A percentile compares a stretch with the other conserved stretches of the same genome.
Evolutionary conservation across 2,797 vertebrate species (phyloP).

Genomic region (Myotis pilosus): DNA sequence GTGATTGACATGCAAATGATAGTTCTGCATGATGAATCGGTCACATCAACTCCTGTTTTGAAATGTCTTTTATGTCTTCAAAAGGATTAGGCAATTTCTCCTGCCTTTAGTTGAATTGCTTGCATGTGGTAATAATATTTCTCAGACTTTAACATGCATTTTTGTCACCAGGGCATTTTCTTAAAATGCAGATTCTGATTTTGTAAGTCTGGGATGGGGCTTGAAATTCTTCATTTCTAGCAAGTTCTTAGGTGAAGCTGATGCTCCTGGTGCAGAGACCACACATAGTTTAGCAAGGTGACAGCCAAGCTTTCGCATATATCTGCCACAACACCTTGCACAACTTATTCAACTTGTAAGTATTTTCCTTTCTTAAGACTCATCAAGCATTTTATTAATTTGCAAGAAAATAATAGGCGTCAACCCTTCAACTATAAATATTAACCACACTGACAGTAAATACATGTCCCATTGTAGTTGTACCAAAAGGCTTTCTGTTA

Average conservation of each 20-base stretch:
- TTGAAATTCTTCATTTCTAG: background rate
- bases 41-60: constrained; percentile 36
- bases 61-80: constrained; percentile 48
- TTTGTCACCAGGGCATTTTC: background rate
- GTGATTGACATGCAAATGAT: constrained; percentile 29
- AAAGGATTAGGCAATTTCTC: background rate
- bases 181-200: background rate
- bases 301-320: background rate
- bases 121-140: background rate
- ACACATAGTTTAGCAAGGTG: background rate
- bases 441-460: background rate
- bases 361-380: background rate
- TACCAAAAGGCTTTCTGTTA: background rate
- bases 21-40: background rate
- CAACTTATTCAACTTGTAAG: background rate
- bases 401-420: background rate
- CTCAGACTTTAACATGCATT: background rate
- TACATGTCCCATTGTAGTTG: background rate
- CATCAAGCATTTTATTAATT: constrained; percentile 18
- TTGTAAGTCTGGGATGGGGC: background rate
- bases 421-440: background rate
- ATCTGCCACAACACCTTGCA: background rate
- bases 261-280: background rate
- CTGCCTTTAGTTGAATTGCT: background rate
- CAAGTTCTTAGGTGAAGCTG: background rate